Evolutionary conservation across 2,797 vertebrate species (phyloP).

Genomic region (Poecilia gillii): DNA sequence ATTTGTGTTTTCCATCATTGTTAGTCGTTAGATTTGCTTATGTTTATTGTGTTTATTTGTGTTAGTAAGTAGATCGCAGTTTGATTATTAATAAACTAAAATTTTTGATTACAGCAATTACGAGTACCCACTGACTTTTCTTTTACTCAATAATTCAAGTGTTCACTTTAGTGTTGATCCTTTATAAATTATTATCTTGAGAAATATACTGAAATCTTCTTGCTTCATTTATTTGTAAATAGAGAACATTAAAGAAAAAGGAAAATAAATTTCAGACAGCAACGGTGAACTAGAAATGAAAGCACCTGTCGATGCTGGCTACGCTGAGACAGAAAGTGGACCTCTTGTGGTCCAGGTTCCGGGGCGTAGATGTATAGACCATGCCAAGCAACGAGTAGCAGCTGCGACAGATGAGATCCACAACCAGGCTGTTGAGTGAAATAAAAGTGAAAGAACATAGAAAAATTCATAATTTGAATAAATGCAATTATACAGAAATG

Average conservation of each 20-base stretch:
- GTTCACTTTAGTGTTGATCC: neutral
- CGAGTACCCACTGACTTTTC: neutral
- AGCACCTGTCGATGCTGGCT: conserved; percentile 87
- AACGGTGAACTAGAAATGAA: neutral
- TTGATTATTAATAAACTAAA: neutral
- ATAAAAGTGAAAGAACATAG: neutral
- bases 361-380: conserved; percentile 87
- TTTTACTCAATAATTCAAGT: neutral
- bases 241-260: neutral
- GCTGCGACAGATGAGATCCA: conserved; percentile 82
- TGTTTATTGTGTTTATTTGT: neutral
- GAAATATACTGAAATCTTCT: neutral
- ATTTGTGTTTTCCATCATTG: neutral
- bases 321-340: conserved; percentile 86
- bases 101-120: neutral
- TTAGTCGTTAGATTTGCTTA: neutral
- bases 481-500: neutral
- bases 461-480: no score
- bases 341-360: conserved; percentile 86
- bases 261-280: neutral
- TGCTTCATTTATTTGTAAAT: neutral
- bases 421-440: conserved; percentile 76
- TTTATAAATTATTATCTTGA: neutral
- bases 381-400: conserved; percentile 83
- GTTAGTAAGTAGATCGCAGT: neutral